Percentiles rank a stretch among this genome's conserved stretches.
Conservation (phyloP, 2,113 vertebrate genomes). For the Tachycineta bicolor region DNA sequence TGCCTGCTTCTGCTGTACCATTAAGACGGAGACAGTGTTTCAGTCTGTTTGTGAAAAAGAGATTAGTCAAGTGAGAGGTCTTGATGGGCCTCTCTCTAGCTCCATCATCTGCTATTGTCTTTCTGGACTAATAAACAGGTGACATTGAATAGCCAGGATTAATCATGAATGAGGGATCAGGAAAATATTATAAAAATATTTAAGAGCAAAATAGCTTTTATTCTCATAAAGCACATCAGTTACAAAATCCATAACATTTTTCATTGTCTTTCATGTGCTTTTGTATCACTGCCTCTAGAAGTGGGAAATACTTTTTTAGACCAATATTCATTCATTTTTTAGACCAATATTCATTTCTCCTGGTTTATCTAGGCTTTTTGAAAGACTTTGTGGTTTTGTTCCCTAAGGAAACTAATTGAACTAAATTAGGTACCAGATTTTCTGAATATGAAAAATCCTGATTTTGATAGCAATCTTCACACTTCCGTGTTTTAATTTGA, state of each 20-base stretch:
- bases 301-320: background rate
- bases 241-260: background rate
- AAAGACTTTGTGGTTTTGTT: background rate
- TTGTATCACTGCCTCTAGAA: background rate
- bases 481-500: background rate
- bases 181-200: background rate
- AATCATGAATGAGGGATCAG: background rate
- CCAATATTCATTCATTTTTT: background rate
- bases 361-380: background rate
- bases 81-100: background rate
- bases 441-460: background rate
- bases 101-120: background rate
- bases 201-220: background rate
- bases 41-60: background rate
- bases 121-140: background rate
- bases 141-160: background rate
- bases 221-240: background rate
- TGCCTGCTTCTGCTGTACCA: background rate
- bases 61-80: background rate
- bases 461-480: background rate
- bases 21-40: background rate
- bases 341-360: background rate
- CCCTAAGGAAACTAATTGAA: background rate
- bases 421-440: background rate
- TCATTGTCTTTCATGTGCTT: background rate